These are phyloP conservation scores for Haplochromis burtoni DNA, from an alignment of 2,113 vertebrate genomes.

Conservation along the genomic window DNA sequence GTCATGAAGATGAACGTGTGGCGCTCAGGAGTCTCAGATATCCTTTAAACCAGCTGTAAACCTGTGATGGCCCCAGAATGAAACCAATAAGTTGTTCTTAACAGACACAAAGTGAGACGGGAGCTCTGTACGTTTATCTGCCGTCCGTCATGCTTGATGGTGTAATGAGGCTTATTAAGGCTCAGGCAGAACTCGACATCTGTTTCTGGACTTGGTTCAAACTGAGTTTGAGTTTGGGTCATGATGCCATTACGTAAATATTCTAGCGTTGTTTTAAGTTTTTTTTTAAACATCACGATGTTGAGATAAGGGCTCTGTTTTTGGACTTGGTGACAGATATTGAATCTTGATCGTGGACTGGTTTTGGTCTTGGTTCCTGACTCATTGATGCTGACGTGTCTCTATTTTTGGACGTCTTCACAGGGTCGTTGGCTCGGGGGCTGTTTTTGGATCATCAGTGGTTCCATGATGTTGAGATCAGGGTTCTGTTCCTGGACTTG, in stretches of 20 bases:
- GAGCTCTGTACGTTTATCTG: background rate
- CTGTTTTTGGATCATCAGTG: background rate
- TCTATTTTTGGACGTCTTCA: background rate
- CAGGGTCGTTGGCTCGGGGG: background rate
- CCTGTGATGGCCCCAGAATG: background rate
- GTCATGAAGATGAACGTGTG: fast-evolving
- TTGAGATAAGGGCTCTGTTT: background rate
- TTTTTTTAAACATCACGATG: background rate
- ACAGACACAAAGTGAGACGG: background rate
- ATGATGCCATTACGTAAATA: background rate
- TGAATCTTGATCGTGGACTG: background rate
- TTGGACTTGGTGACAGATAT: background rate
- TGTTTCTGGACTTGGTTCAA: background rate
- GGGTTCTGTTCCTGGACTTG: background rate
- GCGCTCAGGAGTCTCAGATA: background rate
- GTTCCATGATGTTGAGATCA: background rate
- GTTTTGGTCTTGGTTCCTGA: background rate
- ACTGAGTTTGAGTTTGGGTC: background rate
- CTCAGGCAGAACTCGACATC: fast-evolving
- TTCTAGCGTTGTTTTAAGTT: background rate
- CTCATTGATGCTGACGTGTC: background rate
- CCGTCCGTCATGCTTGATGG: background rate
- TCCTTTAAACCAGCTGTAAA: background rate
- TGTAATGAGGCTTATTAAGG: background rate
- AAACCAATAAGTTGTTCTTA: background rate